phyloP scores from a whole-genome alignment of 2,113 vertebrate species.

The Choloepus hoffmanni region DNA sequence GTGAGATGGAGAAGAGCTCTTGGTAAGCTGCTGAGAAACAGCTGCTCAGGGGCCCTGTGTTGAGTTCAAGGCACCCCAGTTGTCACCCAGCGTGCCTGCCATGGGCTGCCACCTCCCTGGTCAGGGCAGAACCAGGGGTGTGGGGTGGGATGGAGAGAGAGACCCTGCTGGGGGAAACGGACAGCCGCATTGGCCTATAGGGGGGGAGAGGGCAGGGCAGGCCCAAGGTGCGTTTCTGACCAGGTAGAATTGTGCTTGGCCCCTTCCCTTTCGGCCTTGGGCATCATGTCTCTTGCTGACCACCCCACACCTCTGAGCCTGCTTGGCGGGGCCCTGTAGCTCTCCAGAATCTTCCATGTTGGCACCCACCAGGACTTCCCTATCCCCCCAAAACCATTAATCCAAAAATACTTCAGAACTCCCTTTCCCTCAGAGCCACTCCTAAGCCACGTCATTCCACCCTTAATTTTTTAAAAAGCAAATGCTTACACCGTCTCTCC shows the following conservation, averaged over 20 bases:
- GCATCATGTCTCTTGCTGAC: background rate
- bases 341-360: background rate
- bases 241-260: background rate
- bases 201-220: background rate
- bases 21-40: background rate
- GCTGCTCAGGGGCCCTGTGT: background rate
- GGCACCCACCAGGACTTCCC: background rate
- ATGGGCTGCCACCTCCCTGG: background rate
- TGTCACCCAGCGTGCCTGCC: background rate
- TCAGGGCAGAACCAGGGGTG: background rate
- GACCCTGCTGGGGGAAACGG: background rate
- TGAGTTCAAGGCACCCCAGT: background rate
- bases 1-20: background rate
- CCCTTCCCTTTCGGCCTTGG: background rate
- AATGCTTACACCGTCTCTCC: background rate
- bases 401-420: background rate
- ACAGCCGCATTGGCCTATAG: accelerated
- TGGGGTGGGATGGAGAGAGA: background rate
- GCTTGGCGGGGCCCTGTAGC: background rate
- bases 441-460: background rate
- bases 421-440: background rate
- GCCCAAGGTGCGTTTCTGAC: background rate
- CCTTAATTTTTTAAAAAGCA: background rate
- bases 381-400: background rate
- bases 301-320: no score